A percentile compares a stretch with the other conserved stretches of the same genome.
Evolutionary conservation across 1,140 invertebrate genomes (phyloP).

Genomic region (Zaprionus capensis): DNA sequence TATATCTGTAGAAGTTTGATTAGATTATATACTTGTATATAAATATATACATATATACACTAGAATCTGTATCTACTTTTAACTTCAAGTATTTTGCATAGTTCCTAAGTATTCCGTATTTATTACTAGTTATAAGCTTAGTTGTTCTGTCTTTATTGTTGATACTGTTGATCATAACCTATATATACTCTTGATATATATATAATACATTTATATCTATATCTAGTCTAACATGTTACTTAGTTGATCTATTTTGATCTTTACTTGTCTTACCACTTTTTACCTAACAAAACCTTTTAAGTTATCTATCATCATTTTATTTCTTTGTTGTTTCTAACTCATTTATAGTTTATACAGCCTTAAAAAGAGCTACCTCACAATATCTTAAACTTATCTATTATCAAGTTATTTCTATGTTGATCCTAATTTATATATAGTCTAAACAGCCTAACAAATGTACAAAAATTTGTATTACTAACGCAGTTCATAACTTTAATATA

Average conservation of each 20-base stretch:
- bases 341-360: no score
- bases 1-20: constrained; percentile 1
- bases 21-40: no score
- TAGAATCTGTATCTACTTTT: neutral
- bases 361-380: no score
- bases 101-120: neutral
- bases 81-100: neutral
- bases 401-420: no score
- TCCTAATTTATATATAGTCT: no score
- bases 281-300: neutral
- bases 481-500: no score
- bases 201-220: neutral
- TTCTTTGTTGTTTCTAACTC: no score
- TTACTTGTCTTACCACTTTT: neutral
- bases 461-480: no score
- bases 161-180: neutral
- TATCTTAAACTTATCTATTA: no score
- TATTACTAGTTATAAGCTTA: neutral
- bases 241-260: neutral
- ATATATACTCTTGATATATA: neutral
- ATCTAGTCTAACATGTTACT: neutral
- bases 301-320: no score
- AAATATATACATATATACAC: no score
- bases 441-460: no score
- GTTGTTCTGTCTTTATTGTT: neutral